phyloP scores from a whole-genome alignment of 2,888 invertebrate species.

The Arctia plantaginis region DNA sequence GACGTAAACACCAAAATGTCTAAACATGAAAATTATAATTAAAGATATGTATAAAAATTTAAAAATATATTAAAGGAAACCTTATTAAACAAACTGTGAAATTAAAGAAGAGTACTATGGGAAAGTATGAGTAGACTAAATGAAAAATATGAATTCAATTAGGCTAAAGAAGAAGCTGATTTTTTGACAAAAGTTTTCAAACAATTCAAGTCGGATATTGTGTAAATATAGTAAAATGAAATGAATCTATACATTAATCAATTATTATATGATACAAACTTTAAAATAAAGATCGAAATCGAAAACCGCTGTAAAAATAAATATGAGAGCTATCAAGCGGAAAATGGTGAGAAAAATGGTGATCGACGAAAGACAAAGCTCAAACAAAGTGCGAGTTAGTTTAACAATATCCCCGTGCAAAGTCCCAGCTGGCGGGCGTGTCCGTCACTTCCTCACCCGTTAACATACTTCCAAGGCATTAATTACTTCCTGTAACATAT shows the following conservation, averaged over 20 bases:
- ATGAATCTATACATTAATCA: neutral
- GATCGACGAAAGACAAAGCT: conserved; percentile 39
- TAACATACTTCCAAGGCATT: conserved; percentile 53
- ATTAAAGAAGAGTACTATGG: neutral
- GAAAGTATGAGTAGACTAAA: neutral
- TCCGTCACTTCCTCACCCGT: conserved; percentile 46
- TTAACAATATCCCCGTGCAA: conserved; percentile 30
- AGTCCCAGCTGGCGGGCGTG: conserved; percentile 11
- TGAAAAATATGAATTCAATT: neutral
- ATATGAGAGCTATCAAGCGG: conserved; percentile 9
- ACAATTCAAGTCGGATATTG: neutral
- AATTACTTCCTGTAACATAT: conserved; percentile 58
- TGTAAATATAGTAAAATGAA: neutral
- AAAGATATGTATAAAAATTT: neutral
- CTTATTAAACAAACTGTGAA: neutral
- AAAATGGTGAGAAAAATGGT: conserved; percentile 16
- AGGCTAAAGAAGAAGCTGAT: neutral
- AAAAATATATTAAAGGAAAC: neutral
- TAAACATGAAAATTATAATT: neutral
- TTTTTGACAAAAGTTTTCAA: neutral
- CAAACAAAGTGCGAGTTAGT: conserved; percentile 25
- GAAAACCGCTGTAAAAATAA: neutral
- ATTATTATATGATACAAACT: neutral
- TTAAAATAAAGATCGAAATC: neutral
- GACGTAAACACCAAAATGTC: neutral